Base-by-base conservation (phyloP, 2,888 invertebrate genomes). In the Chaitophorus viminalis region DNA sequence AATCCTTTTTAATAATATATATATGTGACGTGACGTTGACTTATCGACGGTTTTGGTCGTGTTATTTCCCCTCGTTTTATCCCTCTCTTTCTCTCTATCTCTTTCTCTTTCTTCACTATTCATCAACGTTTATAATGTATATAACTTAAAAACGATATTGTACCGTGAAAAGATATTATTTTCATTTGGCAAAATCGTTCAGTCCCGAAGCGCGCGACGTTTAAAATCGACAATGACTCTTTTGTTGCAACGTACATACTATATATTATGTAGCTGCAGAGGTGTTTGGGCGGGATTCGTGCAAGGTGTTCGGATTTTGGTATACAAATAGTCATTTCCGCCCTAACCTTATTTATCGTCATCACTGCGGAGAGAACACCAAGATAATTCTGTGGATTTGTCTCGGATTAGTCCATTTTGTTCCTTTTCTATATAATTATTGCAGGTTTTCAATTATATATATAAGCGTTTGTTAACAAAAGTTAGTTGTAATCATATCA, bases 241-340 rank as follows among this genome's bases (percentile, higher is more conserved):
- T 74, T 82, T 82, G 82, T 70, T 68, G n/a, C 74, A 74, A 18
- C 9, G 11, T 52, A 6, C 9, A 17, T 17, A 52, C 3, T 60
- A 60, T 25, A 60, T 21, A 60, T 25, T 60, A 3, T 25, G 4
- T 18, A 36, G 3, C 11, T 25, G 60, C 68, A 4, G 70, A 31
- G 46, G 54, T 36, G 52, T 29, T 79, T 25, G 25, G 65, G 76
- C 39, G 74, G 81, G 68, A 39, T 68, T 52, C 84, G 46, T 77
- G 83, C 83, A 65, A 75, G 75, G 83, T 77, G 65, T 85, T 52
- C 33, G 18, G 68, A 81, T 81, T 81, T 65, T 39, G 65, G 46
- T 33, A 17, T 68, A 68, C 76, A 75, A 83, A 83, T 54, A 75
- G 75, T 65, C 83, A 68, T 77, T 85, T 85, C 84, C 84, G 84